These are phyloP conservation scores for Danio rerio DNA, from an alignment of 2,113 vertebrate genomes.

Conservation along the genomic window DNA sequence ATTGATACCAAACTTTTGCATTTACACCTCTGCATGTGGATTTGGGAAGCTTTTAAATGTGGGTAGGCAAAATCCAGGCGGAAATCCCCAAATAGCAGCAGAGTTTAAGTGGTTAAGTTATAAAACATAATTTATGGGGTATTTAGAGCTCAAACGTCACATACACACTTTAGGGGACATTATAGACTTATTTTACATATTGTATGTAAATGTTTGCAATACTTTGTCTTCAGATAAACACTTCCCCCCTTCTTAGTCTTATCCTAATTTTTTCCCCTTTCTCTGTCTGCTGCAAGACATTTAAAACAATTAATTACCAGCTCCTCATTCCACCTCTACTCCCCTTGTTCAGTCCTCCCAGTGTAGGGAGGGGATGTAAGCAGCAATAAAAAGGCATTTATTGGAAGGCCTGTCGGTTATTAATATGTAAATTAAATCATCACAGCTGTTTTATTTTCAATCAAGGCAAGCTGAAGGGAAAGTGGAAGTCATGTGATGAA, in stretches of 20 bases:
- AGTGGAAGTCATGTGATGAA: conserved; percentile 30
- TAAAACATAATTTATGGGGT: too few relatives aligned
- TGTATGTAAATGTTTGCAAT: too few relatives aligned
- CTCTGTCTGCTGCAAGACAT: conserved; percentile 76
- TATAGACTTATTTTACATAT: too few relatives aligned
- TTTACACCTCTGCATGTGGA: too few relatives aligned
- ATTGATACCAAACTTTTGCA: too few relatives aligned
- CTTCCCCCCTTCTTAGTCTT: not conserved
- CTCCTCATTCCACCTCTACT: conserved; percentile 72
- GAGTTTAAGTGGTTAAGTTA: too few relatives aligned
- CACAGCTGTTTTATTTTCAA: conserved; percentile 99
- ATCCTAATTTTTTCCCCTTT: conserved; percentile 48
- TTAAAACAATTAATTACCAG: conserved; percentile 99
- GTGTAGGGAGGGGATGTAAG: conserved; percentile 90
- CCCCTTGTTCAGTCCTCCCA: conserved; percentile 69
- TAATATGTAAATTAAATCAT: conserved; percentile 99
- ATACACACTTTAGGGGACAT: too few relatives aligned
- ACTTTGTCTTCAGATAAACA: too few relatives aligned
- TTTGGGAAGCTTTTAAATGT: too few relatives aligned
- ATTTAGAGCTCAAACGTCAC: too few relatives aligned
- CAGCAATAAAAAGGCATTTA: conserved; percentile 98
- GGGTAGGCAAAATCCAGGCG: too few relatives aligned
- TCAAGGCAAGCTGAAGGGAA: conserved; percentile 71
- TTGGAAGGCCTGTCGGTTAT: conserved; percentile 99
- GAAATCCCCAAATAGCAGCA: too few relatives aligned